Evolutionary conservation across 2,113 vertebrate genomes (phyloP), one percentile per base, ranked within the genome.

Genomic region (Myiopsitta monachus): DNA sequence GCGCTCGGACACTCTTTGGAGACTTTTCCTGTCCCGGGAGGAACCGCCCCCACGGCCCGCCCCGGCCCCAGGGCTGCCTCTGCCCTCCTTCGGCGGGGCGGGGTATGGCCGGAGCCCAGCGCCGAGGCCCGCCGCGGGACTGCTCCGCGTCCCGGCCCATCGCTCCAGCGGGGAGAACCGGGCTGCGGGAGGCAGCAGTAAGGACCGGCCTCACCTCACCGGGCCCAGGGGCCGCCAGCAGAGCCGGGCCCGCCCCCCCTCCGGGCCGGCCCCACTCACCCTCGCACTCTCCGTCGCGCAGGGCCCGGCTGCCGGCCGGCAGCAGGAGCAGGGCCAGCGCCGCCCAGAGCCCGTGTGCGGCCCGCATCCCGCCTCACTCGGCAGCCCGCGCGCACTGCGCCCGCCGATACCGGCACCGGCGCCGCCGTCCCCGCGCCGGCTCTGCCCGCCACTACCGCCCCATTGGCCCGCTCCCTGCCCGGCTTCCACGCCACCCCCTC

Each of bases 231-330:
- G 27, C 74, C 43, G 10, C 31, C 80, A 23, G 52, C 52, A 54
- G 52, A 30, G 52, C 73, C 41, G 9, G 36, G n/a, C 54, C 59
- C 59, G n/a, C 6, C 72, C 61, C 57, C 27, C 28, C 63, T 27
- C 61, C 43, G 18, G 49, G 24, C 41, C 47, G 18, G 17, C 47
- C 24, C n/a, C 82, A 80, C 98, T 96, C 97, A 99, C 99, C 99
- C 98, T 99, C 99, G 96, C 99, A 99, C 12, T 99, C 99, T 76
- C 99, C 99, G 12, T 98, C 98, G 31, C 98, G 98, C 87, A 99
- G 96, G 54, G 98, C 97, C 82, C 97, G 97, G 39, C 84, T 64
- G 14, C 91, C 66, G 46, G 95, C 97, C 7, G 98, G 98, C 49
- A 99, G 80, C 87, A 99, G 94, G 10, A 97, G 94, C 68, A 99